Base-by-base conservation (phyloP, 1,140 invertebrate species). In the Macrotrachela quadricornifera region DNA sequence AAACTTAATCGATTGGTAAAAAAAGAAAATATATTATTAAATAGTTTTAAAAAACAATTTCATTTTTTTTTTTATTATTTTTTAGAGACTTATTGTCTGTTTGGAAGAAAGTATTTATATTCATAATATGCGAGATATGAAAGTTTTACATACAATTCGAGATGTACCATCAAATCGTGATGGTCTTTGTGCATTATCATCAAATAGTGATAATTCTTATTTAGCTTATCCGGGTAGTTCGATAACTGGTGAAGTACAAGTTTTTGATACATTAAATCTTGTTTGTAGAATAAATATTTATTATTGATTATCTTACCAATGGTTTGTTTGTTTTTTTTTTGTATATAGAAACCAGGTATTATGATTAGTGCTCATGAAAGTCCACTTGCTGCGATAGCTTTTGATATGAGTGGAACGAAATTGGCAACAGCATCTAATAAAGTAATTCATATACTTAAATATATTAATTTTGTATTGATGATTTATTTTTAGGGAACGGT, bases 121-220 rank as follows among this genome's bases (percentile, higher is more conserved):
- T 64, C 91, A 99, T 75, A 95, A 95, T 73, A 94, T 97, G 59
- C 77, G 83, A 46, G 91, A 97, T 68, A 96, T 97, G 91, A 92
- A 90, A 72, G 83, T 96, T 36, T 74, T 96, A 58, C 92, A 97
- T 67, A 95, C 86, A 50, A 96, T 99, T 64, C 77, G 87, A 58
- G 91, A 97, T 67, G 97, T 91, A 49, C 92, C 92, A 51, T 81
- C 83, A 42, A 99, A 99, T 75, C 80, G 81, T 36, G 74, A 75
- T 59, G 92, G 92, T 12, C 72, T 99, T 40, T 87, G 86, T 73
- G 85, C 86, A 51, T 75, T 99, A 6, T 90, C 87, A 42, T 76
- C 76, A 56, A 80, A 80, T 59, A 80, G 80, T 64, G 86, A 92
- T 51, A 82, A 83, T 72, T 92, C 84, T 71, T 91, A 81, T 71